Evolutionary conservation across 2,113 vertebrate species (phyloP), one percentile per base, ranked within the genome.

Genomic region (Oostethus manadensis): DNA sequence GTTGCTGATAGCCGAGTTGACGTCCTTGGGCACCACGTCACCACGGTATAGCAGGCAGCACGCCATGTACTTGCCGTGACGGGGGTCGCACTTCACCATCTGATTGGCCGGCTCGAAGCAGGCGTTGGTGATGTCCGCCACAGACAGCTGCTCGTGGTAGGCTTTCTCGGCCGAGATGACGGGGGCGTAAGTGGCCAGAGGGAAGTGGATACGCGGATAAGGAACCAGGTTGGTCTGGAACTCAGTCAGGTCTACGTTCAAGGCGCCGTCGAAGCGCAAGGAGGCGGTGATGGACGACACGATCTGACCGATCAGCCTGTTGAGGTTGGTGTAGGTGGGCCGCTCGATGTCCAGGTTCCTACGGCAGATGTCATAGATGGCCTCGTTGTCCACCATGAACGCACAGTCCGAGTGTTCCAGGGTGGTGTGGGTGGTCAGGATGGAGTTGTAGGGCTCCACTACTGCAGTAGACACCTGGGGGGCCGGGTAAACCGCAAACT

Each of bases 211-310:
- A 60, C 85, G 86, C 16, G 87, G 87, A 1, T 88, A 86, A 29
- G 46, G 58, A 64, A 87, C 88, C 80, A 76, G 72, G 76, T 89
- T 89, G 82, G 86, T 90, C 88, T 94, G 93, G 84, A 95, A 95
- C 70, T 94, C 94, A 0, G 92, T 94, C 61, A 94, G 89, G 62
- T 95, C 93, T 0, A 95, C 92, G 0, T 94, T 94, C 26, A 95
- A 88, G 40, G 93, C 94, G 4, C 93, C 93, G 0, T 95, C 92
- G 1, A 94, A 95, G 16, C 93, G 77, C 20, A 95, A 83, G 0
- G 93, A 94, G 0, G 93, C 93, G 0, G 92, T 93, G 72, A 90
- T 89, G 70, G 88, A 90, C 62, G 88, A 90, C 57, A 89, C 88
- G 5, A 90, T 89, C 79, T 90, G 85, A 49, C 87, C 66, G 16